Conservation (phyloP, 2,797 vertebrate species). For the Xenentodon cancila region DNA sequence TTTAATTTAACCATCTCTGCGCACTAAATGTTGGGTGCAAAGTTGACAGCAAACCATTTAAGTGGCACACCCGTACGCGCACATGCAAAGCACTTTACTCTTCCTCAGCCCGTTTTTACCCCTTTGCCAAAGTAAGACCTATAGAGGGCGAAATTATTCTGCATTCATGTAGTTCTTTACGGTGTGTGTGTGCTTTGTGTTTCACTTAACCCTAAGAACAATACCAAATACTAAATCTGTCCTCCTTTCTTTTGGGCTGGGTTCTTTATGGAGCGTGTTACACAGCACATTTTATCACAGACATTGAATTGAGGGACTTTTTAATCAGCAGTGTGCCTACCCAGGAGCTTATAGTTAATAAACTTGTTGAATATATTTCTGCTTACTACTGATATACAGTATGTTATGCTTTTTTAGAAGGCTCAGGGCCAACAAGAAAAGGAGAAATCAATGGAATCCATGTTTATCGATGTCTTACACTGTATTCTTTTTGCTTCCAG, state of each 20-base stretch:
- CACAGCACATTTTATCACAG: slow-evolving; percentile 15
- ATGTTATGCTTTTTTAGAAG: background rate
- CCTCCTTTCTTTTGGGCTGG: slow-evolving; percentile 16
- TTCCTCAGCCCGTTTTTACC: background rate
- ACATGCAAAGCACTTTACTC: background rate
- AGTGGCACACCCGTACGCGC: background rate
- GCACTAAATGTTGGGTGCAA: slow-evolving; percentile 36
- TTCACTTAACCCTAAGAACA: slow-evolving; percentile 30
- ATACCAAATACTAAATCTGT: slow-evolving; percentile 4
- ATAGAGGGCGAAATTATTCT: slow-evolving; percentile 35
- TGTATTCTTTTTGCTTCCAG: slow-evolving; percentile 67
- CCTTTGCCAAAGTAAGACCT: slow-evolving; percentile 6
- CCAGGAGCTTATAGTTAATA: slow-evolving; percentile 19
- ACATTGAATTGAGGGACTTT: slow-evolving; percentile 2
- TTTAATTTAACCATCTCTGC: slow-evolving; percentile 36
- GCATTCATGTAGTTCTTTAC: slow-evolving; percentile 37
- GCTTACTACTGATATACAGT: slow-evolving; percentile 4
- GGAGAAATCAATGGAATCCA: slow-evolving; percentile 64
- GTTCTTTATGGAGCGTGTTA: slow-evolving; percentile 10
- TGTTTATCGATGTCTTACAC: slow-evolving; percentile 63
- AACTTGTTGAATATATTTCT: slow-evolving; percentile 58
- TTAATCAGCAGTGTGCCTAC: slow-evolving; percentile 17
- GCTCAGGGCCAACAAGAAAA: slow-evolving; percentile 34
- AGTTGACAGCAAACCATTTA: slow-evolving; percentile 44
- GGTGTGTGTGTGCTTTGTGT: slow-evolving; percentile 4